These are phyloP conservation scores for Willisornis vidua DNA, from an alignment of 2,113 vertebrate species.

Conservation along the genomic window DNA sequence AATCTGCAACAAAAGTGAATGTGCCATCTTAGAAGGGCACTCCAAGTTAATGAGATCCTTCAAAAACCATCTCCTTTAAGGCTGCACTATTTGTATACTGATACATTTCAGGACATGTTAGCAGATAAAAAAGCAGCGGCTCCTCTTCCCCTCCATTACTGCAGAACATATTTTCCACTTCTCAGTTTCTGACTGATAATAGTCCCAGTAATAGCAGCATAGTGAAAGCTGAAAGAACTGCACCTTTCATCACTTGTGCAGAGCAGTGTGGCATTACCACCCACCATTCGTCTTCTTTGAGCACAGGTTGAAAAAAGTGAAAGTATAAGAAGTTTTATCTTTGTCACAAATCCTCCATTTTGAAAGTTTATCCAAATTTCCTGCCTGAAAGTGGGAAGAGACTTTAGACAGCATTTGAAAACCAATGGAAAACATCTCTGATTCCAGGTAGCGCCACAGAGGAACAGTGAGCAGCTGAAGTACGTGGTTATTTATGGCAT, in stretches of 20 bases:
- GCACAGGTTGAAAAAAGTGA: not conserved
- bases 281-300: not conserved
- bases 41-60: not conserved
- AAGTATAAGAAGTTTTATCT: not conserved
- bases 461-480: not conserved
- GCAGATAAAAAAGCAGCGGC: not conserved
- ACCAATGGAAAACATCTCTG: not conserved
- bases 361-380: not conserved
- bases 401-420: not conserved
- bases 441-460: not conserved
- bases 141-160: not conserved
- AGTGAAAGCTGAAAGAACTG: not conserved
- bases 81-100: not conserved
- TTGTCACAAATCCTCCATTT: not conserved
- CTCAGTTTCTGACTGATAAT: not conserved
- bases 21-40: not conserved
- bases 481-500: not conserved
- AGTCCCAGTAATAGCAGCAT: not conserved
- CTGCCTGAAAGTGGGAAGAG: not conserved
- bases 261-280: not conserved
- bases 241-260: not conserved
- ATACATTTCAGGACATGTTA: not conserved
- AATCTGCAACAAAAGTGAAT: not conserved
- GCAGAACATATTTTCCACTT: not conserved
- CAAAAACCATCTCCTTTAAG: not conserved